These are phyloP conservation scores for Dromococcyx pavoninus DNA, from an alignment of 2,797 vertebrate species.

Conservation along the genomic window DNA sequence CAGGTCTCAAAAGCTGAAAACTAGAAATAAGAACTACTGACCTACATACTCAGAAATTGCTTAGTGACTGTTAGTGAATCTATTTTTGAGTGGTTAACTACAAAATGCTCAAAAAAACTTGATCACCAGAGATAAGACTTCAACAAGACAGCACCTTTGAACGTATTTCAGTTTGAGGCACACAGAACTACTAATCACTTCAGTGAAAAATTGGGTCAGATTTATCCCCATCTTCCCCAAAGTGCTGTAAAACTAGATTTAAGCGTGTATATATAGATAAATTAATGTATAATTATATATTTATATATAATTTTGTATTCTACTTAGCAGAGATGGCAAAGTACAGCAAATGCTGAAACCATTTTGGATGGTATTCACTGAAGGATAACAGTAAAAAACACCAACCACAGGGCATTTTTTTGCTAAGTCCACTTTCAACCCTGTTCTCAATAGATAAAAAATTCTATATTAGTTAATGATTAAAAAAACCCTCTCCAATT, in stretches of 20 bases:
- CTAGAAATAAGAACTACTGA: neutral
- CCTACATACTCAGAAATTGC: conserved; percentile 48
- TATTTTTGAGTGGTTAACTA: conserved; percentile 30
- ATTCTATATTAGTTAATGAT: neutral
- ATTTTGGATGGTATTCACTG: neutral
- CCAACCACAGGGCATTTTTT: neutral
- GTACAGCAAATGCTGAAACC: neutral
- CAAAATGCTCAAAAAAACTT: conserved; percentile 5
- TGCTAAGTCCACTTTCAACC: neutral
- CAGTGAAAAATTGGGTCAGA: conserved; percentile 46
- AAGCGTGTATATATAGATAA: neutral
- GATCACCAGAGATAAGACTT: conserved; percentile 47
- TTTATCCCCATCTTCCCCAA: conserved; percentile 48
- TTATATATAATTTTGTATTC: neutral
- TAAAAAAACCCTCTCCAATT: neutral
- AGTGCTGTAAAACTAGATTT: conserved; percentile 18
- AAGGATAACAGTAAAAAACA: neutral
- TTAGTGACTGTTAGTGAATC: neutral
- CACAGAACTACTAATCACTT: neutral
- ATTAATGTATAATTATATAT: neutral
- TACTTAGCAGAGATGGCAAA: neutral
- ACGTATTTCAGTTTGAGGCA: conserved; percentile 10
- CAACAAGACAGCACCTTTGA: conserved; percentile 2
- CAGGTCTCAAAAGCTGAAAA: neutral
- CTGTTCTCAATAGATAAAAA: neutral